These are phyloP conservation scores for Calliphora vomitoria DNA, from an alignment of 2,888 invertebrate species.

Conservation along the genomic window DNA sequence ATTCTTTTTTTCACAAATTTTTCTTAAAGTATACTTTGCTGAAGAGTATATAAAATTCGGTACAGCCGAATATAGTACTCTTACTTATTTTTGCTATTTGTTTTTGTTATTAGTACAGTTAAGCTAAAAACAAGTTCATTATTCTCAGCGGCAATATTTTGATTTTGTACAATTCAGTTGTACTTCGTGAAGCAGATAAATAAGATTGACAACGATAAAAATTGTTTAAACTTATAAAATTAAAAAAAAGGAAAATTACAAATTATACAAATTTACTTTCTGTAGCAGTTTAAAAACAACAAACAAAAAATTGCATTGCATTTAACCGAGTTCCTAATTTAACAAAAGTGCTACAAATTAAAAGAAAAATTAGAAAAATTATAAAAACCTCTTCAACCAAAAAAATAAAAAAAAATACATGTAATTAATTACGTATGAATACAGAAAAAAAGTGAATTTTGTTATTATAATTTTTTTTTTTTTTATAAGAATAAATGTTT, in stretches of 20 bases:
- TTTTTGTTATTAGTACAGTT: slow-evolving; percentile 58
- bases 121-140: slow-evolving; percentile 64
- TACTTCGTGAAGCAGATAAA: slow-evolving; percentile 72
- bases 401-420: background rate
- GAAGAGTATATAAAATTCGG: too few relatives aligned
- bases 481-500: slow-evolving; percentile 36
- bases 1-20: too few relatives aligned
- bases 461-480: slow-evolving; percentile 4
- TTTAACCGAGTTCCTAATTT: slow-evolving; percentile 42
- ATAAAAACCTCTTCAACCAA: background rate
- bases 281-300: slow-evolving; percentile 1
- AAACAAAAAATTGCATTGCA: slow-evolving; percentile 36
- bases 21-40: too few relatives aligned
- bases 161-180: slow-evolving; percentile 65
- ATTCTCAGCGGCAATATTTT: slow-evolving; percentile 62
- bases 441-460: slow-evolving; percentile 39
- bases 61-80: too few relatives aligned
- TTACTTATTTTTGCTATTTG: slow-evolving; percentile 5
- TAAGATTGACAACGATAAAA: slow-evolving; percentile 71
- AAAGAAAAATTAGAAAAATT: slow-evolving; percentile 21
- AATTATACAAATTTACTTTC: background rate
- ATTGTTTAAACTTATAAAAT: slow-evolving; percentile 29
- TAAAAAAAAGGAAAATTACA: slow-evolving; percentile 35
- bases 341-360: slow-evolving; percentile 48
- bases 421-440: slow-evolving; percentile 50